These are phyloP conservation scores for Leptinotarsa lineolata DNA, from an alignment of 1,140 invertebrate genomes.

Conservation along the genomic window DNA sequence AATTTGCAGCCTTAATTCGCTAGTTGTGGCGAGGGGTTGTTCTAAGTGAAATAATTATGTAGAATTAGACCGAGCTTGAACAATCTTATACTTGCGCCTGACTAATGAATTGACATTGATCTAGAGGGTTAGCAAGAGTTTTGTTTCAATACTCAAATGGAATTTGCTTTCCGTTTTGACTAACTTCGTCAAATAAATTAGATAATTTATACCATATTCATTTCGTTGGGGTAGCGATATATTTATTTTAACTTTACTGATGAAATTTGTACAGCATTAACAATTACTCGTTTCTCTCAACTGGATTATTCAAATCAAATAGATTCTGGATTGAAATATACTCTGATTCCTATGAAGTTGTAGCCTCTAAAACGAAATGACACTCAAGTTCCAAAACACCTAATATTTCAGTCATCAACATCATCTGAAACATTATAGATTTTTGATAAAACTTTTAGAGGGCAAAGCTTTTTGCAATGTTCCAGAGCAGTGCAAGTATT, in stretches of 20 bases:
- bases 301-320: too few species aligned
- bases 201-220: constrained; percentile 14
- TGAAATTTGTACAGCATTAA: background rate
- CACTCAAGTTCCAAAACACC: too few species aligned
- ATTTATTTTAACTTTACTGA: background rate
- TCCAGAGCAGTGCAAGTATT: too few species aligned
- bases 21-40: constrained; percentile 45
- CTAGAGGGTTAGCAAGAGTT: constrained; percentile 46
- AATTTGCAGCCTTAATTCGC: constrained; percentile 55
- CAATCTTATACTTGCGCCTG: constrained; percentile 42
- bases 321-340: too few species aligned
- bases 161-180: constrained; percentile 36
- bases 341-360: too few species aligned
- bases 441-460: too few species aligned
- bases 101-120: constrained; percentile 57
- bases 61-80: constrained; percentile 51
- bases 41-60: constrained; percentile 55
- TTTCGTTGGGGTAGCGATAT: background rate
- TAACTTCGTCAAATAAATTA: constrained; percentile 24
- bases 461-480: too few species aligned
- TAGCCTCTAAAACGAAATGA: too few species aligned
- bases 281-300: background rate
- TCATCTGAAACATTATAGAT: too few species aligned
- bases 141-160: constrained; percentile 52
- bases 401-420: too few species aligned